A percentile compares a stretch with the other conserved stretches of the same genome.
Evolutionary conservation across 1,140 invertebrate genomes (phyloP).

Genomic region (Drosophila punjabiensis): DNA sequence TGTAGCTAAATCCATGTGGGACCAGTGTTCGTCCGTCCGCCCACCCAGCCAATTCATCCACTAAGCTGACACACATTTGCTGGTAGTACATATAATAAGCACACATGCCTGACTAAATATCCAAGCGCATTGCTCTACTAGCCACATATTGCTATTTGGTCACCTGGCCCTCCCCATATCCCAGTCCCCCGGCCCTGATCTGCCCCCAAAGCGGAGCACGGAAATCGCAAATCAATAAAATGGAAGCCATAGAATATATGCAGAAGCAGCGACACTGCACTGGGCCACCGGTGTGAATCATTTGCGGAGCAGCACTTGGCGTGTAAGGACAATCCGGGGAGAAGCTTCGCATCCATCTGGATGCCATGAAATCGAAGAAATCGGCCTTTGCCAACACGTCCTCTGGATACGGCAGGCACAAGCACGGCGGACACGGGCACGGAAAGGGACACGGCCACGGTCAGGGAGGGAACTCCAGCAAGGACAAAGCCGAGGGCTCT

Average conservation of each 20-base stretch:
- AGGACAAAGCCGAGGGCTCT: slow-evolving; percentile 46
- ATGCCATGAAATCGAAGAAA: slow-evolving; percentile 81
- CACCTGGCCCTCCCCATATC: slow-evolving; percentile 27
- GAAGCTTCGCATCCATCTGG: slow-evolving; percentile 23
- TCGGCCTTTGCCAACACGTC: slow-evolving; percentile 76
- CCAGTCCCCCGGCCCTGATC: background rate
- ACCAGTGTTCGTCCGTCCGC: slow-evolving; percentile 33
- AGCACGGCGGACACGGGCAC: slow-evolving; percentile 56
- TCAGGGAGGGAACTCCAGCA: slow-evolving; percentile 30
- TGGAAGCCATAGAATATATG: slow-evolving; percentile 68
- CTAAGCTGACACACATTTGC: slow-evolving; percentile 63
- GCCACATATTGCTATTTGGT: slow-evolving; percentile 45
- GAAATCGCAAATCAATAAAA: slow-evolving; percentile 74
- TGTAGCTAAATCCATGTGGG: background rate
- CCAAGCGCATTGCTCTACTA: slow-evolving; percentile 71
- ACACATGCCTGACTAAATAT: slow-evolving; percentile 60
- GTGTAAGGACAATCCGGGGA: slow-evolving; percentile 33
- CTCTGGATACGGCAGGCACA: slow-evolving; percentile 77
- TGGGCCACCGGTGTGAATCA: slow-evolving; percentile 38
- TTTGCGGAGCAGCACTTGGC: slow-evolving; percentile 49
- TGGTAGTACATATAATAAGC: slow-evolving; percentile 50
- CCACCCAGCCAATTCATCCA: slow-evolving; percentile 24
- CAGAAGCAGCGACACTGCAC: slow-evolving; percentile 22
- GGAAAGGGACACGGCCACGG: slow-evolving; percentile 51
- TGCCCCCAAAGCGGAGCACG: slow-evolving; percentile 17